Base-by-base conservation (phyloP, 2,113 vertebrate genomes). In the Gnathochromis pfefferi region DNA sequence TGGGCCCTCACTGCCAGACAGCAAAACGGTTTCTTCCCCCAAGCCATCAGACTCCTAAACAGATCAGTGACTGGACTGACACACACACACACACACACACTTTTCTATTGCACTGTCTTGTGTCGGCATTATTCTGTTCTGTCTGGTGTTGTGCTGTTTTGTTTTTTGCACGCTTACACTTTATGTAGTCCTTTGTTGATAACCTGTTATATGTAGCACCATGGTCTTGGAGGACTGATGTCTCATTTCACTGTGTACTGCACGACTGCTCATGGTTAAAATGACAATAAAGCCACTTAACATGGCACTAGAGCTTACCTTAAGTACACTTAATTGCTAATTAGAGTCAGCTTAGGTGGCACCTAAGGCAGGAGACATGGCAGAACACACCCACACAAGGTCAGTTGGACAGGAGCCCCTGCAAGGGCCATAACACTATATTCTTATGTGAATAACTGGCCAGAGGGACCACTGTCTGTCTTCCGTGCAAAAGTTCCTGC, bases 221-320 rank as follows among this genome's bases (percentile, higher is more conserved):
- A 9, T 58, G 4, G 55, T 58, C 0, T 58, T 16, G 23, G 23
- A 5, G 23, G 4, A 28, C 13, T 2, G 1, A 28, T 16, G 7
- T 58, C 55, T 28, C 7, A 16, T 58, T 58, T 28, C 55, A 28
- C 55, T 5, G 23, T 16, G 55, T 28, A 9, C 55, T 28, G 23
- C 13, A 28, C 13, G 1, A 57, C 23, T 58, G 55, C 23, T 16
- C 55, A 0, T 16, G 13, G 13, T 16, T 58, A 14, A 57, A 57
- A 57, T 28, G 23, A 28, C 55, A 57, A 57, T 57, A 57, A 57
- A 57, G 12, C 54, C 0, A 26, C 54, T 57, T 57, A 23, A 57
- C 3, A 1, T 57, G 7, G 12, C 7, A 26, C 55, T 57, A 28
- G 55, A 57, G 55, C 12, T 28, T 0, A 0, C 0, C 23, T 57